phyloP scores from a whole-genome alignment of 2,797 vertebrate genomes.

The Lepus oiostolus region DNA sequence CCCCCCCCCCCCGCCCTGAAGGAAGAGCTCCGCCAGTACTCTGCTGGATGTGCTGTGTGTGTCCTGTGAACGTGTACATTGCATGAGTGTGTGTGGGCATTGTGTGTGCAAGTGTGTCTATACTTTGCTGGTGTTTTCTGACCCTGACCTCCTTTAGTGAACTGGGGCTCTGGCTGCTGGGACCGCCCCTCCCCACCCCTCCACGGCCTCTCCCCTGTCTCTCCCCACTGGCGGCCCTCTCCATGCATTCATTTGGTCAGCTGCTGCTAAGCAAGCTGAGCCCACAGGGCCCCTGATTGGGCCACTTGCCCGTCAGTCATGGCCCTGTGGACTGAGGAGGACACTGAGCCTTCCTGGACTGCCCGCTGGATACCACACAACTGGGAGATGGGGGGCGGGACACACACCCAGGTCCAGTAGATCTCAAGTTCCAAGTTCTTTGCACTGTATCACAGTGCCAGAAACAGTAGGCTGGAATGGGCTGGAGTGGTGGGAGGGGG shows the following conservation, averaged over 20 bases:
- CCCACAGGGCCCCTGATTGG: neutral
- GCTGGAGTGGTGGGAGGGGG: neutral
- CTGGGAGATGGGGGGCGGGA: accelerated
- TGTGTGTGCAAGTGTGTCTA: neutral
- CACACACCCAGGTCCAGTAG: too few species aligned
- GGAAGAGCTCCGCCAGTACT: neutral
- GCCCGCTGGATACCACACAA: neutral
- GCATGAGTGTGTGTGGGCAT: neutral
- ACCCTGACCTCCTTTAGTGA: too few species aligned
- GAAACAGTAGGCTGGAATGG: neutral
- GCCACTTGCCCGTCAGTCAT: accelerated
- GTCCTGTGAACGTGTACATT: neutral
- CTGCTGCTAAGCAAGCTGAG: too few species aligned
- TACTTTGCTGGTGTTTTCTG: neutral
- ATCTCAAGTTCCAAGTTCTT: accelerated
- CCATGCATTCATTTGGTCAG: accelerated
- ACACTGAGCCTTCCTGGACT: accelerated
- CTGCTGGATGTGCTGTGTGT: too few species aligned
- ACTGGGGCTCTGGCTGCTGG: too few species aligned
- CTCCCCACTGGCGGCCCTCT: accelerated
- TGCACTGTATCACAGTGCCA: accelerated
- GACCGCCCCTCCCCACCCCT: neutral
- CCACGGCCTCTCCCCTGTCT: accelerated
- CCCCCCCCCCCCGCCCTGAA: neutral
- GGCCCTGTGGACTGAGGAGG: accelerated